Evolutionary conservation across 2,113 vertebrate genomes (phyloP).

Genomic region (Phylloscopus trochilus): DNA sequence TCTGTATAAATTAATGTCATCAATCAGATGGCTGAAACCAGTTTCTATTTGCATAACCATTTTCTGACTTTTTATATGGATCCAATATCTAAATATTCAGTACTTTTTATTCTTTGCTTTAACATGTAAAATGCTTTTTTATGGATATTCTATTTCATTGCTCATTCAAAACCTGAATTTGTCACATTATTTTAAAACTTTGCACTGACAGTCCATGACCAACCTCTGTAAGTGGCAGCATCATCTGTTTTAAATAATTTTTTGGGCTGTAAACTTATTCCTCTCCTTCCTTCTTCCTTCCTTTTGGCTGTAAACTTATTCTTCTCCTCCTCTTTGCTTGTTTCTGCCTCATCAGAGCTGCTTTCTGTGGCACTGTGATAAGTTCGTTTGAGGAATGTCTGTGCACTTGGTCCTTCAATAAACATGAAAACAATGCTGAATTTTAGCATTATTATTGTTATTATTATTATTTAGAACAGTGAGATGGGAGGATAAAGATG

Average conservation of each 20-base stretch:
- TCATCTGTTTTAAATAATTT: constrained; percentile 60
- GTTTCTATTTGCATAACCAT: not conserved
- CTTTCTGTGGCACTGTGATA: constrained; percentile 31
- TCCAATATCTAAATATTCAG: not conserved
- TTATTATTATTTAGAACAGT: not conserved
- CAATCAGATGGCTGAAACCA: not conserved
- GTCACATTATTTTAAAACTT: not conserved
- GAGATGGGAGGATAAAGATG: not conserved
- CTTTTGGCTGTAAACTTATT: constrained; percentile 44
- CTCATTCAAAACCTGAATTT: not conserved
- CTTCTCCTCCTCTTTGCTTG: not conserved
- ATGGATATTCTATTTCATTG: not conserved
- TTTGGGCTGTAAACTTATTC: constrained; percentile 44
- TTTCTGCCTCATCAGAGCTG: constrained; percentile 48
- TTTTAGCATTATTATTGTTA: not conserved
- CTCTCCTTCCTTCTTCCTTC: not conserved
- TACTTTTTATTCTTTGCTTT: not conserved
- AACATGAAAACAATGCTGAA: not conserved
- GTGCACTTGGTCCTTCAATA: constrained; percentile 41
- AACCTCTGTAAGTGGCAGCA: constrained; percentile 51
- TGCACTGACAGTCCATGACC: not conserved
- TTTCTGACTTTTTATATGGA: not conserved
- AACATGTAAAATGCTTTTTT: not conserved
- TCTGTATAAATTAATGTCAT: not conserved
- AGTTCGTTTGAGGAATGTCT: constrained; percentile 49